These are phyloP conservation scores for Eupithecia centaureata DNA, from an alignment of 2,888 invertebrate species.

Conservation along the genomic window DNA sequence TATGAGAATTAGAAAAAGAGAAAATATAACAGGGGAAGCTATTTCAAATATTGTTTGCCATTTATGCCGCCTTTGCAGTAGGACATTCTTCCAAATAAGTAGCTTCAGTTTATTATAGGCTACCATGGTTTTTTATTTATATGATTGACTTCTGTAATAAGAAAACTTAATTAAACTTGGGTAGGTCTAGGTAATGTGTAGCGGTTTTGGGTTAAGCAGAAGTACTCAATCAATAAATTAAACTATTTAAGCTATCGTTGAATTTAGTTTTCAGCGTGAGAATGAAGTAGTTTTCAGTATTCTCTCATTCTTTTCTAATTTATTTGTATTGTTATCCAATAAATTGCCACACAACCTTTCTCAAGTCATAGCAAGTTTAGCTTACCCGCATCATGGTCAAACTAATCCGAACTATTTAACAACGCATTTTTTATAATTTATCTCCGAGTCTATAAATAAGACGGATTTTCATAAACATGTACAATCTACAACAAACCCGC, in stretches of 20 bases:
- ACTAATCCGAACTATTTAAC: not conserved
- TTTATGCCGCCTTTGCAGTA: slow-evolving; percentile 89
- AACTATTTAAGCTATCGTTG: not conserved
- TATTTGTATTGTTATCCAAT: slow-evolving; percentile 28
- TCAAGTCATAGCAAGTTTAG: not conserved
- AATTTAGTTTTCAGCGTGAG: not conserved
- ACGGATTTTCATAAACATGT: not conserved
- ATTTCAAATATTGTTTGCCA: slow-evolving; percentile 89
- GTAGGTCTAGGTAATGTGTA: too few species aligned
- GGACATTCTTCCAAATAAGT: slow-evolving; percentile 92
- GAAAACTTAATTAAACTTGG: not conserved
- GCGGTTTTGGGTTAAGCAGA: slow-evolving; percentile 1
- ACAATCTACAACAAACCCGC: not conserved
- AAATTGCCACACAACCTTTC: slow-evolving; percentile 14
- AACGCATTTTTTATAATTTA: not conserved
- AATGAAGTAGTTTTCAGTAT: slow-evolving; percentile 7
- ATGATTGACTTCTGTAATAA: slow-evolving; percentile 40
- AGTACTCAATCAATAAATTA: not conserved
- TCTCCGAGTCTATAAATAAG: not conserved
- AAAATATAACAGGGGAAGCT: slow-evolving; percentile 87
- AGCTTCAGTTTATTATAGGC: slow-evolving; percentile 86
- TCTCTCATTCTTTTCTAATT: slow-evolving; percentile 22
- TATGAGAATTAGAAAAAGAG: slow-evolving; percentile 88
- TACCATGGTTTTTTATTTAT: slow-evolving; percentile 58
- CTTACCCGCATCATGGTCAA: slow-evolving; percentile 6